Percentiles rank a stretch among this genome's conserved stretches.
These are phyloP conservation scores for Petrolisthes manimaculis DNA, from an alignment of 2,888 invertebrate species.

Conservation along the genomic window DNA sequence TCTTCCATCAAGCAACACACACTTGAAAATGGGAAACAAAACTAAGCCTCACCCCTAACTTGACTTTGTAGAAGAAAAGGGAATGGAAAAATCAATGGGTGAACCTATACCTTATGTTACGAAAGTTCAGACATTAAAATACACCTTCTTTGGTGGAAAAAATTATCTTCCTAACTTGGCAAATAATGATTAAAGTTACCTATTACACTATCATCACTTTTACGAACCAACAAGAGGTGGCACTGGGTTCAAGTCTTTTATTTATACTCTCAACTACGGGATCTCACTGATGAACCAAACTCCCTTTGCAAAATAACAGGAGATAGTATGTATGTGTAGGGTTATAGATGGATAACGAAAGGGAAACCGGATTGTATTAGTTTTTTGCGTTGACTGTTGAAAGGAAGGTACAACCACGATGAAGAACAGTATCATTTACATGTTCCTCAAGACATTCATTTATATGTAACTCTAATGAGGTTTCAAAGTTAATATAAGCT, in stretches of 20 bases:
- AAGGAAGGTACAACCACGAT: too few relatives aligned
- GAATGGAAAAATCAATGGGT: constrained; percentile 53
- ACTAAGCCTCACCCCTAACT: constrained; percentile 54
- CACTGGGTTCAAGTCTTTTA: constrained; percentile 53
- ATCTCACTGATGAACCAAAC: constrained; percentile 55
- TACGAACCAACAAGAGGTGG: constrained; percentile 56
- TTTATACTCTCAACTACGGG: constrained; percentile 49
- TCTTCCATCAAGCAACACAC: constrained; percentile 43
- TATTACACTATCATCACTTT: constrained; percentile 46
- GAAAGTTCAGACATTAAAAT: constrained; percentile 50
- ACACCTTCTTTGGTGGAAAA: constrained; percentile 56
- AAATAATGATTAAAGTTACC: constrained; percentile 44
- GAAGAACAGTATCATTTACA: too few relatives aligned
- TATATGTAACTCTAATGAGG: too few relatives aligned
- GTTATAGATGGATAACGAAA: not conserved
- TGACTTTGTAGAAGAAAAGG: constrained; percentile 46
- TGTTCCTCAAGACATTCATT: too few relatives aligned
- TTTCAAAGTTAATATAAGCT: constrained; percentile 22
- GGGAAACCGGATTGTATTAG: too few relatives aligned
- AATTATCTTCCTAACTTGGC: constrained; percentile 57
- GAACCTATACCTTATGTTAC: constrained; percentile 46
- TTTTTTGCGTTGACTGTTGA: too few relatives aligned
- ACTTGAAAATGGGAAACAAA: constrained; percentile 23
- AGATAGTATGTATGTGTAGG: constrained; percentile 1
- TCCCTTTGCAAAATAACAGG: constrained; percentile 52